Evolutionary conservation across 2,888 invertebrate species (phyloP), one percentile per base, ranked within the genome.

Genomic region (Calliphora vomitoria): DNA sequence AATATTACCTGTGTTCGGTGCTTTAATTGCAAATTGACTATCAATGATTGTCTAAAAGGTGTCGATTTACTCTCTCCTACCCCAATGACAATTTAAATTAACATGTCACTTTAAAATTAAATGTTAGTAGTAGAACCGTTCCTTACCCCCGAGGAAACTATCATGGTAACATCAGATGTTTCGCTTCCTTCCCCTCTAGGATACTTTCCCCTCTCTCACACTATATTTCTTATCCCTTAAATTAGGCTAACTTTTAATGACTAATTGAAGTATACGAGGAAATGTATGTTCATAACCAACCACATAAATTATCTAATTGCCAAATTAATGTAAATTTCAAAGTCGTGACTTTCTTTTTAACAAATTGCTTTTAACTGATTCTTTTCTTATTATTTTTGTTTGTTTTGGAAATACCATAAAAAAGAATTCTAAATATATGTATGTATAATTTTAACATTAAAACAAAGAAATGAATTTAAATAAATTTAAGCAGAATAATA

Each of bases 371-470:
- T 66, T 44, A 8, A 15, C 66, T 66, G 66, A 66, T 20, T 66
- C 18, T n/a, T 64, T 64, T n/a, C 10, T 8, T 58, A 58, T 25
- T 64, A 20, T 10, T 55, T 55, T 10, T 38, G 10, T 38, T 38
- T 38, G 11, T 25, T 64, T 18, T 1, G 5, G n/a, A 38, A 64
- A 38, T 10, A 44, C 44, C 31, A 35, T 1, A n/a, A 31, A n/a
- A 1, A 15, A 75, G 11, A 80, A 71, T 31, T 13, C 31, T 35
- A 47, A 47, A 13, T 50, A 20, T 41, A 25, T 25, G 25, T 25
- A 71, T 47, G 76, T 25, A 72, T 58, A 72, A 79, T 79, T 84
- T 47, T 10, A 15, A 72, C 78, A 72, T 84, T 84, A 78, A 78
- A 15, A 18, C 62, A 20, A 53, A 35, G 10, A 53, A 62, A 47